Conservation (phyloP, 30 jellyfish, hydroid and myxozoan genomes). For the Calvadosia cruxmelitensis region DNA sequence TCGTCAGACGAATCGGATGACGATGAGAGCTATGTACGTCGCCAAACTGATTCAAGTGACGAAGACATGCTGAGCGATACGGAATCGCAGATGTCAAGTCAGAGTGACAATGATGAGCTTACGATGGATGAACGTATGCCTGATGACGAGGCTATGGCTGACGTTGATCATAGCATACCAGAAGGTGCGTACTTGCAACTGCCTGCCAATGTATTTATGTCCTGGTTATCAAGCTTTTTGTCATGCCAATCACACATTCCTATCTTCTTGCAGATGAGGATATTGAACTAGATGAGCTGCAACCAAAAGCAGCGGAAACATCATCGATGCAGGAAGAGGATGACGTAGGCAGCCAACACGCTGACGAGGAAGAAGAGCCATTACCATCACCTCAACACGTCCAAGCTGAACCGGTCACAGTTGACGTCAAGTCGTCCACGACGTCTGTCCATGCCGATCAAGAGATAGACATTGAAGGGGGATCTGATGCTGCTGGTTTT, state of each 20-base stretch:
- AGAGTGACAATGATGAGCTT: neutral
- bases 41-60: neutral
- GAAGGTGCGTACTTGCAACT: too few relatives aligned
- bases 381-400: neutral
- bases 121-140: neutral
- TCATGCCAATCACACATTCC: too few relatives aligned
- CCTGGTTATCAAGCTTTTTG: too few relatives aligned
- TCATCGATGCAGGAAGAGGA: neutral
- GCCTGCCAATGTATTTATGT: too few relatives aligned
- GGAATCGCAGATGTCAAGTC: neutral
- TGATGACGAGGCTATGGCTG: neutral
- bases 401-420: neutral
- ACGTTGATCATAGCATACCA: too few relatives aligned
- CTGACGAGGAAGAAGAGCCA: constrained; percentile 34
- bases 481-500: too few relatives aligned
- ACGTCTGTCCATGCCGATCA: too few relatives aligned
- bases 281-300: neutral
- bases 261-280: constrained; percentile 19
- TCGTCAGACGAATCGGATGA: constrained; percentile 22
- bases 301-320: neutral
- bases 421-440: too few relatives aligned
- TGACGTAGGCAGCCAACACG: constrained; percentile 25
- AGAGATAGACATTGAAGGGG: neutral
- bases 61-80: neutral
- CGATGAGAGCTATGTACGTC: neutral